Base-by-base conservation (phyloP, 2,888 invertebrate species). In the Baccha elongata region DNA sequence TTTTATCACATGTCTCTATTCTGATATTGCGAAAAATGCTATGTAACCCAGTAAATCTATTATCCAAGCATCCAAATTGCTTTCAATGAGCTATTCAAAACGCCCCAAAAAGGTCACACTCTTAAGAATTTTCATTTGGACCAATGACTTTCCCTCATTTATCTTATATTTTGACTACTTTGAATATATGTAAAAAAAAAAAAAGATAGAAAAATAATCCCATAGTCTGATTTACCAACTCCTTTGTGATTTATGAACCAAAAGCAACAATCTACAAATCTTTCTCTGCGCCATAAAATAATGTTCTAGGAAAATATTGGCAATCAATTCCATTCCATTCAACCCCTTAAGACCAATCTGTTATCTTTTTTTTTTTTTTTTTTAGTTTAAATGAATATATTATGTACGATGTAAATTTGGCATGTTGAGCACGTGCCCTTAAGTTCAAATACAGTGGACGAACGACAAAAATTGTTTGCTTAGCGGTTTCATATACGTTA, bases 381-480 rank as follows among this genome's bases (percentile, higher is more conserved):
- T 2, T 32, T 32, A 11, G 1, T 13, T 50, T 15, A n/a, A n/a
- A n/a, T n/a, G n/a, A n/a, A 32, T 6, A 13, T 17, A 17, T 52
- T 19, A 10, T 11, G 10, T n/a, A 1, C 23, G 23, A 23, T 40
- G 13, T 40, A 29, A 29, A 15, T 40, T 58, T 58, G 52, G 35
- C 71, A 81, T 81, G 50, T 60, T 8, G 42, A 75, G 69, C 80
- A 81, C 80, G 80, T 81, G 75, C 75, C 44, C 37, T 40, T 40
- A 40, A 26, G 65, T 26, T 69, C 65, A 81, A 71, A 71, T 72
- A 72, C 29, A 40, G 52, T 48, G n/a, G 23, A 40, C 40, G 13
- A 19, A 10, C 37, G 21, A 35, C 35, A 3, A 37, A 21, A 19
- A 55, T 2, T 55, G 35, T 55, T 35, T 21, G 37, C 10, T 55